Base-by-base conservation (phyloP, 2,888 invertebrate species). In the Euplexia lucipara region DNA sequence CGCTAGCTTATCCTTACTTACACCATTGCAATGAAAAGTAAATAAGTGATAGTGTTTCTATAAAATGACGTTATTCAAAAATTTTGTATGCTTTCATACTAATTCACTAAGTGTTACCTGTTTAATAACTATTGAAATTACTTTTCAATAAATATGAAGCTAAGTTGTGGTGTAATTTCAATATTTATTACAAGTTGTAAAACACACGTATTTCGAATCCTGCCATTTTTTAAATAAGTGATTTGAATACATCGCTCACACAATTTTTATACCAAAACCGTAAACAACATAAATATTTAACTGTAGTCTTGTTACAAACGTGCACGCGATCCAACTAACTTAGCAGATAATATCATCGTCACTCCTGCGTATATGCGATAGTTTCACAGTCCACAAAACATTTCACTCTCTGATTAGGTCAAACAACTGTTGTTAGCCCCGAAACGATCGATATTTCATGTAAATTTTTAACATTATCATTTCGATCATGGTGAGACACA, bases 241-340 rank as follows among this genome's bases (percentile, higher is more conserved):
- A 63, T 56, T 59, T 59, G 30, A 68, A 62, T 68, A 65, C 70
- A 79, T 64, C 64, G 65, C 61, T 77, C 79, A 82, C 78, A 75
- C 72, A 80, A 75, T 78, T 76, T 77, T 74, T 80, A 77, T 76
- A 72, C 78, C 76, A 62, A 78, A 83, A 84, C 86, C 86, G 64
- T 75, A 74, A 81, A 75, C 58, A 82, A 77, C 62, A 75, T 68
- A 79, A 79, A 73, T 72, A 59, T 69, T 70, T 42, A 68, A 65
- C 66, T 76, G 76, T 84, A 80, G 67, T 79, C 75, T 81, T 83
- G 69, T 70, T 83, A 86, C 85, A 86, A 85, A 86, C 83, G 20
- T 26, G n/a, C 41, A 60, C 41, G 20, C 22, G 22, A 37, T 20
- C n/a, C 35, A n/a, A 16, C 20, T 34, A 56, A 45, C 51, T n/a